phyloP scores from a whole-genome alignment of 2,797 vertebrate species.

The Clamator glandarius region DNA sequence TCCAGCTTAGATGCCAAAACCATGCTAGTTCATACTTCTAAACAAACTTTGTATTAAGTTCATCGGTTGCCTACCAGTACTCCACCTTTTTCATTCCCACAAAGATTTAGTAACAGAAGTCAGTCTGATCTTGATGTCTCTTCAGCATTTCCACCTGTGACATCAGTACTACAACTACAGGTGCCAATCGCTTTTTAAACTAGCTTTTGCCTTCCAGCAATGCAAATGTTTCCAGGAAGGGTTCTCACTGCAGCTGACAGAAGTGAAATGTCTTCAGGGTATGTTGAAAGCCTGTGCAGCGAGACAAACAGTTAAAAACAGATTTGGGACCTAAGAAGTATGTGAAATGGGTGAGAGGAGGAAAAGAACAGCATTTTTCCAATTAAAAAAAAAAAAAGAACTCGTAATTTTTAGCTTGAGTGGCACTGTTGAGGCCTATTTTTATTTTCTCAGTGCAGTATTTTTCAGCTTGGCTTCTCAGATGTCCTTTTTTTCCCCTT shows the following conservation, averaged over 20 bases:
- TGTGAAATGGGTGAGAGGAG: neutral
- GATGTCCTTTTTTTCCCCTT: neutral
- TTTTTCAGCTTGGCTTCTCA: neutral
- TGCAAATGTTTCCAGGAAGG: neutral
- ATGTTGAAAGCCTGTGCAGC: neutral
- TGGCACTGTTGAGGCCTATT: neutral
- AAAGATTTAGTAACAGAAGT: neutral
- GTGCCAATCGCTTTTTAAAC: neutral
- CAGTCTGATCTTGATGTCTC: neutral
- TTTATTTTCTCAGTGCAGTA: neutral
- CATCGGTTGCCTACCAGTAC: neutral
- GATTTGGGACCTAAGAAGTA: neutral
- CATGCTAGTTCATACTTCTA: neutral
- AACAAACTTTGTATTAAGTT: neutral
- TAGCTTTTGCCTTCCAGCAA: conserved; percentile 10
- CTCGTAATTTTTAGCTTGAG: neutral
- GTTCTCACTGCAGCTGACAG: neutral
- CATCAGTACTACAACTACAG: neutral
- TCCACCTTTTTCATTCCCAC: neutral
- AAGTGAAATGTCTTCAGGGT: neutral
- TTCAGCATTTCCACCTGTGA: neutral
- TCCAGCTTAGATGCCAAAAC: neutral
- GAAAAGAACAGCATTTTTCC: neutral
- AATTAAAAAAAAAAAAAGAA: neutral
- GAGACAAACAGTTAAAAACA: neutral